Base-by-base conservation (phyloP, 2,113 vertebrate genomes). In the Choloepus hoffmanni region DNA sequence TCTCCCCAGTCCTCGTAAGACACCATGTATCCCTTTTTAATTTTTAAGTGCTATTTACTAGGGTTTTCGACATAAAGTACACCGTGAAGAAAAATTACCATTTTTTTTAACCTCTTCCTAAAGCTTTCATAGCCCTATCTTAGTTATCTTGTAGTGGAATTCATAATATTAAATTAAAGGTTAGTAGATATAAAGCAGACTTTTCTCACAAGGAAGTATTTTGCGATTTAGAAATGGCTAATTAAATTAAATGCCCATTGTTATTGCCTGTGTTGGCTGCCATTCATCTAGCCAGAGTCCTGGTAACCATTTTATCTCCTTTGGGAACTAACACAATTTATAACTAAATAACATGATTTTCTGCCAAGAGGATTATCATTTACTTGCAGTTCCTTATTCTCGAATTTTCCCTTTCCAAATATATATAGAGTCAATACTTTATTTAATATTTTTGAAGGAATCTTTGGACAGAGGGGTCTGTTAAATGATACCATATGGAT, bases 361-460 rank as follows among this genome's bases (percentile, higher is more conserved):
- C 76, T 77, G 55, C n/a, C 60, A 70, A 53, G 40, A 63, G 15
- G 24, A 18, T 88, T 62, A 40, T 93, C 28, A 24, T 83, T 86
- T 55, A 78, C 48, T 55, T 88, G n/a, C 0, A 72, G 16, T 76
- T 91, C 50, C 43, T 82, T 55, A 62, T 72, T 55, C 2, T 89
- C 28, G 24, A 6, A 14, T 77, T 55, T 90, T 36, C 26, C 16
- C 26, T 83, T 87, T 45, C 43, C 43, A 45, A 45, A 45, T 45
- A 45, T 45, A 45, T 45, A 45, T 45, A 45, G 43, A 33, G 10
- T 83, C 43, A 58, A 7, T 21, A 81, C 68, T 45, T 88, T 21
- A 81, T 76, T 45, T 88, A 90, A 68, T 79, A 43, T 73, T 50
- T 94, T 87, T 76, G 55, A 94, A 83, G 45, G 55, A 84, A 36